Evolutionary conservation across 2,797 vertebrate genomes (phyloP).

Genomic region (Apogon talboti): DNA sequence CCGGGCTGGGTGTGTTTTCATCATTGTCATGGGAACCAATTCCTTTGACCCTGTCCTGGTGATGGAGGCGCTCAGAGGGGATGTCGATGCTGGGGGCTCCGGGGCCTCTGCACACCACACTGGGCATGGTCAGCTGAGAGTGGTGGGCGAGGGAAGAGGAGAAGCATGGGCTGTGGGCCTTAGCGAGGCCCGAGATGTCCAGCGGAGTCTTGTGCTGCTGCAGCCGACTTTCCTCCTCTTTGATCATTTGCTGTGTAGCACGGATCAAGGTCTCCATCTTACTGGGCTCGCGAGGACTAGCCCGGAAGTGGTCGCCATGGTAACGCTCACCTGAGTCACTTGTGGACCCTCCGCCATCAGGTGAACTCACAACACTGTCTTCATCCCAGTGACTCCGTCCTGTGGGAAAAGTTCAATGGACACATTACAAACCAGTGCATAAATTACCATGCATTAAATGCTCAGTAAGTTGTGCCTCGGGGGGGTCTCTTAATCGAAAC

Average conservation of each 20-base stretch:
- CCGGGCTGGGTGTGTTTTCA: slow-evolving; percentile 87
- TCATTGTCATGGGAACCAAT: slow-evolving; percentile 88
- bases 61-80: slow-evolving; percentile 88
- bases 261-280: slow-evolving; percentile 96
- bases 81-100: slow-evolving; percentile 79
- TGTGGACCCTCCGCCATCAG: slow-evolving; percentile 92
- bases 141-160: slow-evolving; percentile 86
- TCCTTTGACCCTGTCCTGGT: slow-evolving; percentile 85
- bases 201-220: slow-evolving; percentile 88
- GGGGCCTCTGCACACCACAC: slow-evolving; percentile 86
- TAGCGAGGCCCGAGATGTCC: slow-evolving; percentile 87
- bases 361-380: slow-evolving; percentile 94
- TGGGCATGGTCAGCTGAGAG: slow-evolving; percentile 85
- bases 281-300: slow-evolving; percentile 91
- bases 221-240: slow-evolving; percentile 93
- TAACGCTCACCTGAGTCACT: slow-evolving; percentile 93
- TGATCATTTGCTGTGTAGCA: slow-evolving; percentile 97
- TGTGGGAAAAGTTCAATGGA: slow-evolving; percentile 63
- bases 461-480: no score
- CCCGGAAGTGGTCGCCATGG: slow-evolving; percentile 89
- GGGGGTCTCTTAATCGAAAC: no score
- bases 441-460: slow-evolving; percentile 6
- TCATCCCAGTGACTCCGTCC: slow-evolving; percentile 94
- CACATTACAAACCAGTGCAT: slow-evolving; percentile 38
- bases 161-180: slow-evolving; percentile 89